Evolutionary conservation across 1,140 invertebrate genomes (phyloP).

Genomic region (Caenorhabditis brenneri): DNA sequence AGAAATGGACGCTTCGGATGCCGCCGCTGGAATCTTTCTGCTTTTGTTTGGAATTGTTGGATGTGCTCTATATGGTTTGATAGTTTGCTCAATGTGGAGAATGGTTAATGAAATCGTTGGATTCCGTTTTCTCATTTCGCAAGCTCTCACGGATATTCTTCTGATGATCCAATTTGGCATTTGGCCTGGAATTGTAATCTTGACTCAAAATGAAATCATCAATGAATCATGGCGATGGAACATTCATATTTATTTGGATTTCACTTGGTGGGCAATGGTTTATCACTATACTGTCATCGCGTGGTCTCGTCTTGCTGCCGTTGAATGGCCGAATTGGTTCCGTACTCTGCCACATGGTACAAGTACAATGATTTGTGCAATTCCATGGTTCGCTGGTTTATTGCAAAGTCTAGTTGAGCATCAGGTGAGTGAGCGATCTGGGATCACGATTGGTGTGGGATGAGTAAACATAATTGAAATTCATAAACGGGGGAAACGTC

Average conservation of each 20-base stretch:
- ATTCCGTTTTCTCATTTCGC: constrained; percentile 55
- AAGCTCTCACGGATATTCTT: constrained; percentile 56
- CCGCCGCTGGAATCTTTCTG: constrained; percentile 31
- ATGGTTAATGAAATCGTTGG: constrained; percentile 60
- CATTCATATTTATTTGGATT: constrained; percentile 59
- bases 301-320: constrained; percentile 59
- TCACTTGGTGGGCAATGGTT: constrained; percentile 60
- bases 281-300: constrained; percentile 61
- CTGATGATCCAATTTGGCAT: constrained; percentile 57
- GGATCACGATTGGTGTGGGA: too few relatives aligned
- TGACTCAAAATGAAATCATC: constrained; percentile 58
- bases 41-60: constrained; percentile 29
- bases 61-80: constrained; percentile 26
- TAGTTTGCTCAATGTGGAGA: constrained; percentile 47
- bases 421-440: constrained; percentile 51
- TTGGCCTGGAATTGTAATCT: constrained; percentile 59
- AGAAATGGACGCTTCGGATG: constrained; percentile 37
- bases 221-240: constrained; percentile 51
- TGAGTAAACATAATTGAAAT: too few relatives aligned
- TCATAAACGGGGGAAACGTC: too few relatives aligned
- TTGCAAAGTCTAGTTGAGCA: constrained; percentile 59
- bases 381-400: constrained; percentile 58
- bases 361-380: constrained; percentile 55
- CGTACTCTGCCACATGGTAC: constrained; percentile 47
- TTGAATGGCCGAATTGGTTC: constrained; percentile 61